These are phyloP conservation scores for Eledona agricola DNA, from an alignment of 2,888 invertebrate genomes.

Conservation along the genomic window DNA sequence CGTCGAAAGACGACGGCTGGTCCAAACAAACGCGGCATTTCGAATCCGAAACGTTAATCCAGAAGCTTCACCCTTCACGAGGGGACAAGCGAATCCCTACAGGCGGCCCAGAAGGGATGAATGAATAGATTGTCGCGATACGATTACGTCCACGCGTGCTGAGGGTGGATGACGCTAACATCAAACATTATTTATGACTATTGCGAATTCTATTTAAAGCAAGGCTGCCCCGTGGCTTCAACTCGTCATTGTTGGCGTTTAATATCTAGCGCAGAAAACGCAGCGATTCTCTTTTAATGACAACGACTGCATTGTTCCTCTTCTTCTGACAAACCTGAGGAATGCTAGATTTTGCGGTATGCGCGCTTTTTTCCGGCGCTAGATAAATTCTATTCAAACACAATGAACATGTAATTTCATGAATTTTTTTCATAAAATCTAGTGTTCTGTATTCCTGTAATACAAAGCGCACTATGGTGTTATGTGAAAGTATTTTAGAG, in stretches of 20 bases:
- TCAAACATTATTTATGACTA: constrained; percentile 22
- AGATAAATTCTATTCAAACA: constrained; percentile 1
- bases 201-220: too few relatives aligned
- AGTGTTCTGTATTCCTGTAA: neutral
- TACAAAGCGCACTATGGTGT: constrained; percentile 13
- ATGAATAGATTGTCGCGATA: constrained; percentile 5
- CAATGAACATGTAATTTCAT: neutral
- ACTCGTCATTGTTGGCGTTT: constrained; percentile 19
- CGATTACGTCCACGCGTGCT: too few relatives aligned
- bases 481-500: constrained; percentile 27
- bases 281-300: constrained; percentile 12
- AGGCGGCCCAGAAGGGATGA: constrained; percentile 1
- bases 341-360: neutral
- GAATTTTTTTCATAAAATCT: neutral
- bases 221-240: constrained; percentile 16
- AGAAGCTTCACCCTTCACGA: neutral
- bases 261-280: constrained; percentile 18
- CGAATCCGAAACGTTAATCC: constrained; percentile 3
- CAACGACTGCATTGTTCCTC: constrained; percentile 16
- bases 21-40: constrained; percentile 11
- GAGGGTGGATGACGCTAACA: constrained; percentile 12
- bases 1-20: constrained; percentile 11
- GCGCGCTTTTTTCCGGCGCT: neutral
- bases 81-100: constrained; percentile 6
- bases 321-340: neutral